Conservation (phyloP, 1,140 invertebrate genomes). For the Stegodyphus mimosarum region DNA sequence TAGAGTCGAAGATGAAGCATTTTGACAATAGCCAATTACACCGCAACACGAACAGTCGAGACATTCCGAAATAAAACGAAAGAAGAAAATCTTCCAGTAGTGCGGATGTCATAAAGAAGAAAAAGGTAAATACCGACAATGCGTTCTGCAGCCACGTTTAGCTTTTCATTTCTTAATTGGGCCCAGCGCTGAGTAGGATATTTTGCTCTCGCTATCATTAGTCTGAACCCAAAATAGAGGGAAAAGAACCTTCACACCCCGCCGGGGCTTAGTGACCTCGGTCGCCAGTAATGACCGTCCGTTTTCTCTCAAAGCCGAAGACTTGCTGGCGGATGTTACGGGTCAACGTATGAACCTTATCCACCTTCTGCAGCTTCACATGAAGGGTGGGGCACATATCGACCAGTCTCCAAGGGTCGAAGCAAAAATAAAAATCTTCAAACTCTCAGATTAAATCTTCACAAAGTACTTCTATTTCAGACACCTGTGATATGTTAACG, state of each 20-base stretch:
- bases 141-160: conserved; percentile 6
- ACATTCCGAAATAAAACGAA: conserved; percentile 6
- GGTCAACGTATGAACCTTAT: conserved; percentile 57
- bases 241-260: conserved; percentile 34
- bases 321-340: conserved; percentile 51
- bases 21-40: conserved; percentile 46
- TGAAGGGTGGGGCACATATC: conserved; percentile 52
- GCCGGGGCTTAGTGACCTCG: conserved; percentile 22
- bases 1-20: background rate
- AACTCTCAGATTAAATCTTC: conserved; percentile 22
- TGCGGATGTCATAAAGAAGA: background rate
- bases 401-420: conserved; percentile 22
- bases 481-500: too few relatives aligned
- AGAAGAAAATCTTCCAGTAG: conserved; percentile 1
- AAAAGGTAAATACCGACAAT: background rate
- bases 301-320: conserved; percentile 11
- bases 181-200: conserved; percentile 10
- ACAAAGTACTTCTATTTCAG: too few relatives aligned
- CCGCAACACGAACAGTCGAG: conserved; percentile 5
- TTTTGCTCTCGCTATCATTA: conserved; percentile 40
- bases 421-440: conserved; percentile 33
- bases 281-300: conserved; percentile 28
- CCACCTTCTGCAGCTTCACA: conserved; percentile 40
- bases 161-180: conserved; percentile 56
- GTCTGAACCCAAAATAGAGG: conserved; percentile 25